Evolutionary conservation across 1,140 invertebrate genomes (phyloP), one percentile per base, ranked within the genome.

Genomic region (Goniozus legneri): DNA sequence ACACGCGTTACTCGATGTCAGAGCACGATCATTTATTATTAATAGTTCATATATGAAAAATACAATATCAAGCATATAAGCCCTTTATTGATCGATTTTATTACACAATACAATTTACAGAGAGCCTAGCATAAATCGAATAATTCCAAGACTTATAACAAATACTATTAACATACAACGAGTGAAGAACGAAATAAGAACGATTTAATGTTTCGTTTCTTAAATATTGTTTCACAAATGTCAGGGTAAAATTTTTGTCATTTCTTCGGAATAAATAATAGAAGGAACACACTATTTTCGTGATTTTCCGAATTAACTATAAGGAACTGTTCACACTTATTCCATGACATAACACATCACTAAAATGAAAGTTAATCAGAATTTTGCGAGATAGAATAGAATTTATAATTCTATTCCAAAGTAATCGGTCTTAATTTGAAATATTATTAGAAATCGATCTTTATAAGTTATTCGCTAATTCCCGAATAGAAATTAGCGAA

Each of bases 11-110:
- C n/a, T n/a, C n/a, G n/a, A n/a, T n/a, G n/a, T n/a, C n/a, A n/a
- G n/a, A n/a, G n/a, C n/a, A n/a, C n/a, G n/a, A n/a, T n/a, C n/a
- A n/a, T n/a, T n/a, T n/a, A n/a, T n/a, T n/a, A n/a, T n/a, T n/a
- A n/a, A n/a, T n/a, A 38, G 14, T 27, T 31, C 10, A 12, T 13
- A 10, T 1, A 3, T 19, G 2, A 19, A 14, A 6, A 27, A 27
- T 10, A 27, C 32, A 33, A 3, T n/a, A 24, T 56, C 53, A 53
- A 58, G 56, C 56, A 57, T 31, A 38, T 49, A 57, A 58, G 54
- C 56, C 52, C 57, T 58, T 58, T 58, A 58, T 58, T 58, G 54
- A 58, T 50, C 56, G 56, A 56, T 58, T n/a, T 58, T 58, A 58
- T 58, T 57, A 58, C 50, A 58, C 50, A 54, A 58, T 58, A 57